A percentile compares a stretch with the other conserved stretches of the same genome.
These are phyloP conservation scores for Poecile montanus DNA, from an alignment of 2,797 vertebrate genomes.

Conservation along the genomic window DNA sequence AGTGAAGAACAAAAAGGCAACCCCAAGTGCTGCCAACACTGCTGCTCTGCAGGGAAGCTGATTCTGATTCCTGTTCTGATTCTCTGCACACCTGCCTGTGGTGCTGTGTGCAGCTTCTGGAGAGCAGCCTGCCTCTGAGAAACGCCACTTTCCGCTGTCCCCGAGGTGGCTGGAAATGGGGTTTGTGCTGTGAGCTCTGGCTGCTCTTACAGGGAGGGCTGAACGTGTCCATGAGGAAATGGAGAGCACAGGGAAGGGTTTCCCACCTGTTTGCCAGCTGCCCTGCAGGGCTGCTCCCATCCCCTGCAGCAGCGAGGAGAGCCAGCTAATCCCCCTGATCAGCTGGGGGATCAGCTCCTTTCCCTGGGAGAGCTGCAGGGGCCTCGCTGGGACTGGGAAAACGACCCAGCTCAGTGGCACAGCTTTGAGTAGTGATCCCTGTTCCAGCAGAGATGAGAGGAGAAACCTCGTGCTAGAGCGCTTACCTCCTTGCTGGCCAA, in stretches of 20 bases:
- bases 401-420: fast-evolving
- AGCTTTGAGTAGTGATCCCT: not conserved
- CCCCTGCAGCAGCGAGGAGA: not conserved
- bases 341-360: not conserved
- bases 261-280: not conserved
- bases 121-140: not conserved
- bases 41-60: not conserved
- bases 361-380: not conserved
- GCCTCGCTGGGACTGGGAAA: not conserved
- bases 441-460: not conserved
- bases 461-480: not conserved
- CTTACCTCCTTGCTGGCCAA: not conserved
- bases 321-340: not conserved
- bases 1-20: not conserved
- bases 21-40: not conserved
- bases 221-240: not conserved
- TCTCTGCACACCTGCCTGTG: too few species aligned
- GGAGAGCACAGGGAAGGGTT: not conserved
- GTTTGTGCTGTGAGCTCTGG: not conserved
- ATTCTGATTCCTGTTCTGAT: not conserved
- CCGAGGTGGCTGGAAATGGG: not conserved
- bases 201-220: not conserved
- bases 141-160: not conserved
- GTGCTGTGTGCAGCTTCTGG: not conserved
- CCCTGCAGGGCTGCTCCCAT: not conserved